Base-by-base conservation (phyloP, 2,797 vertebrate species). In the Gymnodraco acuticeps region DNA sequence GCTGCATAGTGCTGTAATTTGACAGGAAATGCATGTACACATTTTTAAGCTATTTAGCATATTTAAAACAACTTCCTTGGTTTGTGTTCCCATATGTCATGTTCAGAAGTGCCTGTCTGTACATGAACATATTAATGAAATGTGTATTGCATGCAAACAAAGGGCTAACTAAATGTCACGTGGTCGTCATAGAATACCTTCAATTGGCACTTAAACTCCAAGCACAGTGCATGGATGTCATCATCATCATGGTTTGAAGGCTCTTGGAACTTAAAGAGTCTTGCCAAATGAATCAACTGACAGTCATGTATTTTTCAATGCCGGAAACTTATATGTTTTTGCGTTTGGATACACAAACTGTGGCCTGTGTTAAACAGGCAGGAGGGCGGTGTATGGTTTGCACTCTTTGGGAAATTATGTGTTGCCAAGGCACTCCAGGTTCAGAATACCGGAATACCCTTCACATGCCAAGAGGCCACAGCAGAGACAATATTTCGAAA, bases 1-100 rank as follows among this genome's bases (percentile, higher is more conserved):
- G 6, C 23, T 46, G 12, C 23, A 52, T 64, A 31, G 48, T 43
- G 13, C 15, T 61, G 16, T 50, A 47, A 62, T 78, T 77, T 58
- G 9, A 51, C 5, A 17, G 20, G 8, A 33, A 54, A 74, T 62
- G 23, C 3, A 62, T 38, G 3, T 17, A 15, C 6, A 7, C 10
- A 33, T 6, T 3, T 50, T 19, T 12, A 3, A 38, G 33, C 3
- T 17, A 7, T 46, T 41, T 33, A 23, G 14, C 42, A 11, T 16
- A 46, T 71, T 46, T 14, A 4, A 55, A 69, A 43, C 33, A 53
- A 38, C 33, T 41, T 9, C 15, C 1, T 46, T 51, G 43, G 3
- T 31, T 23, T 23, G 7, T 55, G 16, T 9, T 58, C n/a, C 52
- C 15, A 46, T 1, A 47, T 69, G 4, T 38, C 12, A 15, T 10